phyloP scores from a whole-genome alignment of 1,140 invertebrate genomes.

The Drosophila guanche region DNA sequence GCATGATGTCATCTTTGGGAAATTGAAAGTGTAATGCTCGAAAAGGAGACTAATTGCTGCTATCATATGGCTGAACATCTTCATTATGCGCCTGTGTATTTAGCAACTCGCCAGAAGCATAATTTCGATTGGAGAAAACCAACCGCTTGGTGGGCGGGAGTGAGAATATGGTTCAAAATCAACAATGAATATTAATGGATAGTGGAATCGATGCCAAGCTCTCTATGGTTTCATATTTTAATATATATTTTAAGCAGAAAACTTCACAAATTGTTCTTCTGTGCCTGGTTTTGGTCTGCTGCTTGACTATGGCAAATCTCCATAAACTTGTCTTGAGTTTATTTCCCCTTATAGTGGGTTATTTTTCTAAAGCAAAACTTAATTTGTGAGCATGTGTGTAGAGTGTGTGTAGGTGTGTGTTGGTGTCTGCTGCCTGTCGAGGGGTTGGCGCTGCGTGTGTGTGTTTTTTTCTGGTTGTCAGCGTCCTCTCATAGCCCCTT shows the following conservation, averaged over 20 bases:
- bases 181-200: conserved; percentile 25
- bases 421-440: neutral
- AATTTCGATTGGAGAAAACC: too few species aligned
- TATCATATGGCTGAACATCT: too few species aligned
- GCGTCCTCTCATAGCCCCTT: neutral
- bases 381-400: conserved; percentile 45
- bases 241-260: neutral
- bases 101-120: too few species aligned
- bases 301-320: conserved; percentile 18
- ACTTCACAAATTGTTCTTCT: conserved; percentile 7
- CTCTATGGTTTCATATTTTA: too few species aligned
- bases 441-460: conserved; percentile 2
- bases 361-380: conserved; percentile 47
- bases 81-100: too few species aligned
- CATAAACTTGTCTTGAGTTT: conserved; percentile 61
- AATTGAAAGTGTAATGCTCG: too few species aligned
- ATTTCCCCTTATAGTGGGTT: conserved; percentile 53
- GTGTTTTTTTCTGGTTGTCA: conserved; percentile 5
- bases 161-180: conserved; percentile 10
- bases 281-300: conserved; percentile 6
- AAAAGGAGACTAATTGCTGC: too few species aligned
- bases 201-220: too few species aligned
- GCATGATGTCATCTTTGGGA: too few species aligned
- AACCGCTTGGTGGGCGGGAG: neutral
- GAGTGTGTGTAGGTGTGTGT: conserved; percentile 1